These are phyloP conservation scores for Dendrocincla fuliginosa DNA, from an alignment of 2,797 vertebrate genomes.

Conservation along the genomic window DNA sequence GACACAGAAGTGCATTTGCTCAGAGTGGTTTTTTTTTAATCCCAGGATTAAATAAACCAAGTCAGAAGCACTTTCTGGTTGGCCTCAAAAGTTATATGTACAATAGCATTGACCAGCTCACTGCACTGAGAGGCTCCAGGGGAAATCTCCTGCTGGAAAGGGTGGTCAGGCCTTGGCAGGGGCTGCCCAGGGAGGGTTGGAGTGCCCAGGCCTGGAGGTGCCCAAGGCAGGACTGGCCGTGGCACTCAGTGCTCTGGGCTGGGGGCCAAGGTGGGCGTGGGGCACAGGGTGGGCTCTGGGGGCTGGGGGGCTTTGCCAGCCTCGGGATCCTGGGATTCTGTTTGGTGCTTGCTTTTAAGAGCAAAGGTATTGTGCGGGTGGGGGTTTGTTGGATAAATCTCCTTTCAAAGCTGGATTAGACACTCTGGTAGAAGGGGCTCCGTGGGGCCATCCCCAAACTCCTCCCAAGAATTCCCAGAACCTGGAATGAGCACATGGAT, in stretches of 20 bases:
- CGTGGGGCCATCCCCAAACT: neutral
- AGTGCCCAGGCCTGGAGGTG: neutral
- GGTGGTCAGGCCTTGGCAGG: too few species aligned
- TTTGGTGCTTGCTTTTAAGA: neutral
- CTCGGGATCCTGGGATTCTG: too few species aligned
- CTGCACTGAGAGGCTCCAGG: neutral
- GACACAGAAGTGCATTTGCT: neutral
- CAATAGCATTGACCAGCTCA: neutral
- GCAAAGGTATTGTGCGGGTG: neutral
- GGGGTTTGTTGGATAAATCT: neutral
- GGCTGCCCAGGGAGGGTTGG: too few species aligned
- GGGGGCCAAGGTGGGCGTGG: rapidly evolving
- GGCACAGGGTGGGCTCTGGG: rapidly evolving
- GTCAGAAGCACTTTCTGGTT: neutral
- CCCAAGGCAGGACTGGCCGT: rapidly evolving
- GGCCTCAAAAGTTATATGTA: neutral
- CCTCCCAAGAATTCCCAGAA: neutral
- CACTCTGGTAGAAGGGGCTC: neutral
- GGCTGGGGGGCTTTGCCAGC: neutral
- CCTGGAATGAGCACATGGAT: neutral
- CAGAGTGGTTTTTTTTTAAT: neutral
- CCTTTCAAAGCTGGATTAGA: neutral
- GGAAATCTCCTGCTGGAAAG: too few species aligned
- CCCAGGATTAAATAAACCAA: neutral
- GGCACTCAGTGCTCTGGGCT: neutral